A percentile compares a stretch with the other conserved stretches of the same genome.
Evolutionary conservation across 1,140 invertebrate species (phyloP).

Genomic region (Orchestia grillus): DNA sequence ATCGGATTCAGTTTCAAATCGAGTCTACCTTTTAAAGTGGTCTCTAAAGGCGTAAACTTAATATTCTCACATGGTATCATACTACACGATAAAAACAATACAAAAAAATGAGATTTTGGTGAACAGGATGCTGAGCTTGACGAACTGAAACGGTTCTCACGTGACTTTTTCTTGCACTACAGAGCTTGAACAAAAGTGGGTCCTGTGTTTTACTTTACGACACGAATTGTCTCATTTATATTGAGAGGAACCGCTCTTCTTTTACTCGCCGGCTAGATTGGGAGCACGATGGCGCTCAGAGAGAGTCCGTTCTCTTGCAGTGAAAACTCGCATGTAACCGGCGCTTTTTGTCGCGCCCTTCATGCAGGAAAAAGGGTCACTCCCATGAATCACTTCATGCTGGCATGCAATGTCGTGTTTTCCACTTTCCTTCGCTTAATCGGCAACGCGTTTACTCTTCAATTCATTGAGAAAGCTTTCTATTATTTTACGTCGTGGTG

Average conservation of each 20-base stretch:
- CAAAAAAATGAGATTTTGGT: neutral
- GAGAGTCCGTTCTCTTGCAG: constrained; percentile 45
- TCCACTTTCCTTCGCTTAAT: neutral
- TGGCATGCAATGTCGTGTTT: neutral
- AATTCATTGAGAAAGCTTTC: neutral
- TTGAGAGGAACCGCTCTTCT: neutral
- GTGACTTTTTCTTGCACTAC: neutral
- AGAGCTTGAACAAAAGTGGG: neutral
- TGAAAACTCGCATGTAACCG: constrained; percentile 44
- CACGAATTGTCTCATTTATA: neutral
- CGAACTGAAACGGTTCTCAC: neutral
- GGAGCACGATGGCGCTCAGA: constrained; percentile 34
- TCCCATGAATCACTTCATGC: neutral
- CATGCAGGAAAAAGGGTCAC: constrained; percentile 17
- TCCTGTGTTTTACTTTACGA: constrained; percentile 8
- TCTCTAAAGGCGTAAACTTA: no score
- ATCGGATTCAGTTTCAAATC: neutral
- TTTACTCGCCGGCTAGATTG: constrained; percentile 5
- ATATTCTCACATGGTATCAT: no score
- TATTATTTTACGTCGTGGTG: neutral
- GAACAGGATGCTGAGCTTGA: neutral
- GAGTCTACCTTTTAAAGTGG: neutral
- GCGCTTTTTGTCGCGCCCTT: neutral
- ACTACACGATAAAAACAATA: neutral
- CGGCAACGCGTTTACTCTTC: neutral